These are phyloP conservation scores for Acanthochromis polyacanthus DNA, from an alignment of 2,113 vertebrate genomes.

Conservation along the genomic window DNA sequence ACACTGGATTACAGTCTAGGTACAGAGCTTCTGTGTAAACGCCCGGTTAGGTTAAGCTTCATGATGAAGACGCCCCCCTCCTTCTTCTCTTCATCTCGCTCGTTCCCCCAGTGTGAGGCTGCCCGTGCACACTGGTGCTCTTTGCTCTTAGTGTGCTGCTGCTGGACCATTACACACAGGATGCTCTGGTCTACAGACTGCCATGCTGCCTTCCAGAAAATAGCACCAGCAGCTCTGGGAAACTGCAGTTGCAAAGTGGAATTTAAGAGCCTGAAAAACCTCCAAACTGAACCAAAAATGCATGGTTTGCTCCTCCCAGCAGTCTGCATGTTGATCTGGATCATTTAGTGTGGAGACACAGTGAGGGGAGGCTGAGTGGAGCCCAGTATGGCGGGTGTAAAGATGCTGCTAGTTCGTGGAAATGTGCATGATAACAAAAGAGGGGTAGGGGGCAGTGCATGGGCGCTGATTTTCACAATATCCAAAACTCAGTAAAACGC, in stretches of 20 bases:
- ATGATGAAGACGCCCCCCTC: slow-evolving; percentile 44
- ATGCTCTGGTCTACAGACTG: slow-evolving; percentile 3
- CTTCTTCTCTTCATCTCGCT: neutral
- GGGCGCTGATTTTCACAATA: neutral
- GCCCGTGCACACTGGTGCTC: slow-evolving; percentile 12
- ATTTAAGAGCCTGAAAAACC: neutral
- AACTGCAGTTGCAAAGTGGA: slow-evolving; percentile 14
- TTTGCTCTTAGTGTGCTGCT: slow-evolving; percentile 30
- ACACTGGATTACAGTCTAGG: slow-evolving; percentile 61
- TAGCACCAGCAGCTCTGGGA: neutral
- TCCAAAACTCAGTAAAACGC: neutral
- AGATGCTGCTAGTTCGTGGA: slow-evolving; percentile 63
- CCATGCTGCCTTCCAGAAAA: neutral
- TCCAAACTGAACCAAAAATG: slow-evolving; percentile 4
- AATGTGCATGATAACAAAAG: slow-evolving; percentile 69
- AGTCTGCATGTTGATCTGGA: neutral
- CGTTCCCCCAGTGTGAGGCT: slow-evolving; percentile 24
- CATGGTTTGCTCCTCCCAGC: slow-evolving; percentile 1
- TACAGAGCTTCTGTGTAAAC: slow-evolving; percentile 62
- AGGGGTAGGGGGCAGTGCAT: slow-evolving; percentile 1
- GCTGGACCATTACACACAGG: slow-evolving; percentile 29
- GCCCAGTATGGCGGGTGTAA: slow-evolving; percentile 74
- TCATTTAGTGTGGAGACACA: slow-evolving; percentile 32
- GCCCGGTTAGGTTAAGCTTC: slow-evolving; percentile 66
- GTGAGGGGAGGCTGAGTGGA: slow-evolving; percentile 44